These are phyloP conservation scores for Ellobius talpinus DNA, from an alignment of 2,113 vertebrate genomes.

Conservation along the genomic window DNA sequence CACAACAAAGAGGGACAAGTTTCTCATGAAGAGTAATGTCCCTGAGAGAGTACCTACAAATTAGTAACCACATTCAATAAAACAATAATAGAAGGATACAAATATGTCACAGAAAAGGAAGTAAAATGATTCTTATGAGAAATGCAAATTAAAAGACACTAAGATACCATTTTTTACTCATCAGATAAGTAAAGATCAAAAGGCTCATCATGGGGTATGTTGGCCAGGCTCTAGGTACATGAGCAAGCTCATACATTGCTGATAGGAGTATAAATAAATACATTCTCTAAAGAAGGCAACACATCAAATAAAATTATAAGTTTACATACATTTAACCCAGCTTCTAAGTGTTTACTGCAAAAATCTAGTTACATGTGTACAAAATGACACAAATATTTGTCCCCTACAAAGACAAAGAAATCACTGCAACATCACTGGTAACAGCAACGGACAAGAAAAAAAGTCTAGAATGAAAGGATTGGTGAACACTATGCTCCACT, in stretches of 20 bases:
- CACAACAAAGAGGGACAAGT: background rate
- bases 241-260: background rate
- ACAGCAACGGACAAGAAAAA: background rate
- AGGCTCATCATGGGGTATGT: background rate
- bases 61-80: background rate
- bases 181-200: constrained; percentile 18
- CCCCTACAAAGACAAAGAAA: background rate
- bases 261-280: background rate
- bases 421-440: background rate
- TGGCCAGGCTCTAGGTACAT: background rate
- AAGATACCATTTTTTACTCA: constrained; percentile 28
- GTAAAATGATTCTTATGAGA: constrained; percentile 16
- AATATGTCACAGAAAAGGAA: constrained; percentile 24
- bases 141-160: constrained; percentile 42
- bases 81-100: background rate
- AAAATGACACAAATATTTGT: constrained; percentile 5
- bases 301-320: constrained; percentile 46
- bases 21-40: background rate
- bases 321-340: background rate
- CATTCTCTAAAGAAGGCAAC: background rate
- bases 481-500: background rate
- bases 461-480: background rate
- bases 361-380: background rate
- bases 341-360: constrained; percentile 8
- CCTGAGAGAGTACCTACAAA: background rate